Base-by-base conservation (phyloP, 2,888 invertebrate species). In the Hydroisotoma schaefferi region DNA sequence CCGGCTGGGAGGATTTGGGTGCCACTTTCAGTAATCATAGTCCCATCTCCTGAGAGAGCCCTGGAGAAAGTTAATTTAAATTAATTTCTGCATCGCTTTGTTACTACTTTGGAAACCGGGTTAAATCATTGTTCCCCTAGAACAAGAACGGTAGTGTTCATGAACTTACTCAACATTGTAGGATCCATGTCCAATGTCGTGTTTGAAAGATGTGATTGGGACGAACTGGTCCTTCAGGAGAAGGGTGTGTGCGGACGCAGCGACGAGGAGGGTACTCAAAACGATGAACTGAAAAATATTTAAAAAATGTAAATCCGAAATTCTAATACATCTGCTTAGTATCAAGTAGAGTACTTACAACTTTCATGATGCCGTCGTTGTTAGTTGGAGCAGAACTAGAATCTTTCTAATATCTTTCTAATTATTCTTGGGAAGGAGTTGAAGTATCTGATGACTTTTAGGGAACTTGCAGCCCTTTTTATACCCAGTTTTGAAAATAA, bases 181-280 rank as follows among this genome's bases (percentile, higher is more conserved):
- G 22, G 23, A 20, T 46, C 46, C 46, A 26, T 22, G 6, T 20
- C 26, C 25, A 8, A 46, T 46, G 22, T 46, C 46, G 46, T 46
- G 46, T 12, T 12, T 5, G 25, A 46, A 26, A 25, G 46, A 25
- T 26, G 15, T 12, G 46, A 46, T 46, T 22, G 46, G 25, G 25
- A 46, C 20, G 46, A 46, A 46, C 5, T 4, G 6, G 4, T 6
- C 20, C 4, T 15, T 20, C 5, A 46, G 10, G 46, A 46, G 46
- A 15, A 46, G 5, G 12, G 46, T 4, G 46, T 46, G 18, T 4
- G n/a, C 46, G 10, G 46, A 5, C 5, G 15, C 23, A 25, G 46
- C 26, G 46, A 26, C 46, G 46, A 46, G 46, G 46, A 46, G 23
- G 46, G 20, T 25, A 20, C 46, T 46, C 22, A 46, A 46, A 12